These are phyloP conservation scores for Spheniscus humboldti DNA, from an alignment of 2,797 vertebrate species.

Conservation along the genomic window DNA sequence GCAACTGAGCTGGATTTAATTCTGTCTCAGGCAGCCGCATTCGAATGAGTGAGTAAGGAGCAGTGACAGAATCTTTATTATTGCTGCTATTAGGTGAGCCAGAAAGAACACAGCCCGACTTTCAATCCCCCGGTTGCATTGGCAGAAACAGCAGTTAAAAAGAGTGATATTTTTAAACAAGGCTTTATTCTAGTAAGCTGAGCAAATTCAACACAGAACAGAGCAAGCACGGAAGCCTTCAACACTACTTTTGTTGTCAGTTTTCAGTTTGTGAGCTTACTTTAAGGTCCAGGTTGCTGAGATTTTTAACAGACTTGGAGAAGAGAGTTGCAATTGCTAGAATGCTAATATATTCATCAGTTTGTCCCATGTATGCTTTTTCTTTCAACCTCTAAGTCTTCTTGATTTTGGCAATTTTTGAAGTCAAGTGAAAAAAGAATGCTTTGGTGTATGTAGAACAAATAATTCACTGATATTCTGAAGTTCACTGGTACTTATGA, in stretches of 20 bases:
- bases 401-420: background rate
- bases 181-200: background rate
- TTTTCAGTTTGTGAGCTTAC: background rate
- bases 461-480: background rate
- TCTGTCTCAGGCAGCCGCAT: background rate
- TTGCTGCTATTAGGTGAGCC: background rate
- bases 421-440: background rate
- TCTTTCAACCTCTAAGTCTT: background rate
- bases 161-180: background rate
- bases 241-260: background rate
- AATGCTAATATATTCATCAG: background rate
- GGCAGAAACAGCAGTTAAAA: background rate
- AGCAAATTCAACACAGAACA: background rate
- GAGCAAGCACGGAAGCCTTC: background rate
- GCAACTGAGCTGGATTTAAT: background rate
- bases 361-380: background rate
- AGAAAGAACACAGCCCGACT: conserved; percentile 6
- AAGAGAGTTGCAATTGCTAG: background rate
- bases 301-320: background rate
- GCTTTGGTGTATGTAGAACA: background rate
- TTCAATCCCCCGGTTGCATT: background rate
- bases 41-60: background rate
- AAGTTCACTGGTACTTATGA: background rate
- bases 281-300: background rate
- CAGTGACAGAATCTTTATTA: background rate